A percentile compares a stretch with the other conserved stretches of the same genome.
Evolutionary conservation across 1,140 invertebrate species (phyloP).

Genomic region (Cherax quadricarinatus): DNA sequence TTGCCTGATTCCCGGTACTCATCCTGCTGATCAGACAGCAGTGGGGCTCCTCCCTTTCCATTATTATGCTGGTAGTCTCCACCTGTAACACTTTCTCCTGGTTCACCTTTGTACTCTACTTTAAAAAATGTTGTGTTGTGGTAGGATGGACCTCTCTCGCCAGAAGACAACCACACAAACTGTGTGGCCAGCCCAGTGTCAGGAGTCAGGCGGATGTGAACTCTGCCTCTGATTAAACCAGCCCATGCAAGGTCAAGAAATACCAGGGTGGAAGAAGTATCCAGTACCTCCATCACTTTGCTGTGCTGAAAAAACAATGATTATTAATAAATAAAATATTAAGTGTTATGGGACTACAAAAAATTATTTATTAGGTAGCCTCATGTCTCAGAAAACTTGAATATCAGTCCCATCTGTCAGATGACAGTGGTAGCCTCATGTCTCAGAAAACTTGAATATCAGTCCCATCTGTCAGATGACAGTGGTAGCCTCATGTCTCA

Average conservation of each 20-base stretch:
- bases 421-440: no score
- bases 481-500: no score
- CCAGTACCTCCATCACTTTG: not conserved
- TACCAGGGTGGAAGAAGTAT: conserved; percentile 2
- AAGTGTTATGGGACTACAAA: no score
- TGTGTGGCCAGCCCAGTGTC: conserved; percentile 23
- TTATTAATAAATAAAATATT: not conserved
- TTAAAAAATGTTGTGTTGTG: not conserved
- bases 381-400: no score
- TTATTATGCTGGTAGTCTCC: conserved; percentile 44
- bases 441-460: no score
- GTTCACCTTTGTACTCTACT: conserved; percentile 30
- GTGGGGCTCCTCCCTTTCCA: conserved; percentile 28
- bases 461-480: no score
- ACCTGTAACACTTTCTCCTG: conserved; percentile 16
- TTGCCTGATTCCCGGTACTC: conserved; percentile 4
- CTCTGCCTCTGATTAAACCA: not conserved
- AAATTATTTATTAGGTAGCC: no score
- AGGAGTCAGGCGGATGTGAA: conserved; percentile 35
- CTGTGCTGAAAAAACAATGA: conserved; percentile 13
- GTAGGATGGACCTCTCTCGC: conserved; percentile 25
- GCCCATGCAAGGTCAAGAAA: conserved; percentile 41
- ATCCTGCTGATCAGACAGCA: not conserved
- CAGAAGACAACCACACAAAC: conserved; percentile 26
- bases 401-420: no score